These are phyloP conservation scores for Cotesia glomerata DNA, from an alignment of 1,140 invertebrate genomes.

Conservation along the genomic window DNA sequence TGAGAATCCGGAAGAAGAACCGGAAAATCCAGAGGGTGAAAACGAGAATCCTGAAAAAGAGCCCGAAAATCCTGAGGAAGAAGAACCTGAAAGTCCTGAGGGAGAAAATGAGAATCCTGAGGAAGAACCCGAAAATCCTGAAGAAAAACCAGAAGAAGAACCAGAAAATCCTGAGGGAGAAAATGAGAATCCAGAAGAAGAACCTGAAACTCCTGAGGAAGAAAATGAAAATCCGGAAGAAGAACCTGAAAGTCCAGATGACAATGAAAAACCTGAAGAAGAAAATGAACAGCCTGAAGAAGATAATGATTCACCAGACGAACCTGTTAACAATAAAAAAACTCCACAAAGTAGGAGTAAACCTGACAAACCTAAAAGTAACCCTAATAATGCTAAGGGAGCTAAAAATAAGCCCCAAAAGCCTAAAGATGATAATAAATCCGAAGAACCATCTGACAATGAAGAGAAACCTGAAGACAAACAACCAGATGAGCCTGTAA, in stretches of 20 bases:
- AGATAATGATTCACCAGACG: background rate
- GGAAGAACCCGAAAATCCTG: too few relatives aligned
- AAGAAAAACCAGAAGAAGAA: too few relatives aligned
- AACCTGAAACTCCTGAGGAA: background rate
- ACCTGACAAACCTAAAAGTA: too few relatives aligned
- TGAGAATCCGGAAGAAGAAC: background rate
- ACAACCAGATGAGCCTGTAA: background rate
- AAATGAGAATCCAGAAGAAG: background rate
- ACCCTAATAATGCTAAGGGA: background rate
- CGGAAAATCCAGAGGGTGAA: too few relatives aligned
- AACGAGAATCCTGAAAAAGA: background rate
- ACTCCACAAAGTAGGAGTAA: too few relatives aligned
- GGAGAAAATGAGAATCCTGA: background rate
- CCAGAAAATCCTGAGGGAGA: too few relatives aligned
- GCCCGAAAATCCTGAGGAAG: too few relatives aligned
- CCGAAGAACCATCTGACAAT: too few relatives aligned
- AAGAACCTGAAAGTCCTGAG: background rate
- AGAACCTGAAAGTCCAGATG: background rate
- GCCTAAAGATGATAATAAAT: background rate
- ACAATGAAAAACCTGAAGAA: conserved; percentile 1
- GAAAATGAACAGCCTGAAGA: conserved; percentile 4
- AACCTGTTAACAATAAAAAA: background rate
- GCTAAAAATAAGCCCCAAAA: background rate
- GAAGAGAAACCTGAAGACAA: background rate
- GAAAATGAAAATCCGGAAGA: conserved; percentile 6